Conservation (phyloP, 1,140 invertebrate genomes). For the Achatina immaculata region DNA sequence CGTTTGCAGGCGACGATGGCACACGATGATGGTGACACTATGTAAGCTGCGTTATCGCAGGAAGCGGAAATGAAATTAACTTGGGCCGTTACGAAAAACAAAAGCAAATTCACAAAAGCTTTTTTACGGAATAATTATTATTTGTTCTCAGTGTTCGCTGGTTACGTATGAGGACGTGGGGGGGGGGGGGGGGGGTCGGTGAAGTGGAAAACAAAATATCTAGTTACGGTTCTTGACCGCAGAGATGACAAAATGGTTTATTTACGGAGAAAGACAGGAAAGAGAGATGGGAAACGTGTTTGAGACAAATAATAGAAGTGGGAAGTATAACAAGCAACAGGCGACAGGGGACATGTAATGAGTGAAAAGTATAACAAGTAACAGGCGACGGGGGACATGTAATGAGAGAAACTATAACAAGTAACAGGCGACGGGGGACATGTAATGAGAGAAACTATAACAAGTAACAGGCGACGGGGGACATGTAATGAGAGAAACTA, state of each 20-base stretch:
- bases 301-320: not conserved
- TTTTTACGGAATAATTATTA: too few relatives aligned
- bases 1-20: not conserved
- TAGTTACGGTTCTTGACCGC: not conserved
- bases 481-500: too few relatives aligned
- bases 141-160: not conserved
- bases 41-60: not conserved
- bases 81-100: not conserved
- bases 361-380: too few relatives aligned
- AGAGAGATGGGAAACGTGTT: not conserved
- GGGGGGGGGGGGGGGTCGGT: too few relatives aligned
- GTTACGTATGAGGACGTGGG: not conserved
- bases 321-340: too few relatives aligned
- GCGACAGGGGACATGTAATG: too few relatives aligned
- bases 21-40: not conserved
- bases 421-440: too few relatives aligned
- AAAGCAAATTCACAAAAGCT: not conserved
- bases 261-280: not conserved
- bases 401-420: too few relatives aligned
- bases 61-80: not conserved
- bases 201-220: not conserved
- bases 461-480: too few relatives aligned
- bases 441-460: too few relatives aligned
- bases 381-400: too few relatives aligned
- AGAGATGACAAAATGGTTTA: not conserved